These are phyloP conservation scores for Trachymyrmex cornetzi DNA, from an alignment of 1,140 invertebrate species.

Conservation along the genomic window DNA sequence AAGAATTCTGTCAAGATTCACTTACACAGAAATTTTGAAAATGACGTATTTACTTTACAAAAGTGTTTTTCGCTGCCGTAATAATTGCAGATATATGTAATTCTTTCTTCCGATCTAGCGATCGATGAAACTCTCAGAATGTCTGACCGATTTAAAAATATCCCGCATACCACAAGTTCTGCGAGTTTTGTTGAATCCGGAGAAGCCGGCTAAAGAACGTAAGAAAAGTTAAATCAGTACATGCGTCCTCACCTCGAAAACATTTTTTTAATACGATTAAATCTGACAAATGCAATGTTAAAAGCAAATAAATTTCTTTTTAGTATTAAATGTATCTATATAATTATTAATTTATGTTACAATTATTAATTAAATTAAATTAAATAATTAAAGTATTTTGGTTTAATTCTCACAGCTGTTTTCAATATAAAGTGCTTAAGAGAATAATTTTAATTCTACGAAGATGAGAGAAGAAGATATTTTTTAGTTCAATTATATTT, in stretches of 20 bases:
- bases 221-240: not conserved
- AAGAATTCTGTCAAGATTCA: not conserved
- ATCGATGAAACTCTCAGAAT: conserved; percentile 17
- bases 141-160: conserved; percentile 76
- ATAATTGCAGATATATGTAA: not conserved
- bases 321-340: not conserved
- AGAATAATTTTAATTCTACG: not conserved
- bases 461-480: not conserved
- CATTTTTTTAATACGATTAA: not conserved
- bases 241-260: not conserved
- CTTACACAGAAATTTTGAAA: not conserved
- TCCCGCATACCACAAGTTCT: conserved; percentile 68
- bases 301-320: not conserved
- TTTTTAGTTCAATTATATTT: not conserved
- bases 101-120: conserved; percentile 15
- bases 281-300: not conserved
- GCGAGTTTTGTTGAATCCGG: conserved; percentile 46
- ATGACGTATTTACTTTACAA: not conserved
- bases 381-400: not conserved
- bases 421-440: not conserved
- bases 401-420: not conserved
- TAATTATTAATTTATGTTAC: conserved; percentile 2
- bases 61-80: conserved; percentile 9
- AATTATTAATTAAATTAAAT: conserved; percentile 9
- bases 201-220: not conserved